These are phyloP conservation scores for Pterocles gutturalis DNA, from an alignment of 2,113 vertebrate species.

Conservation along the genomic window DNA sequence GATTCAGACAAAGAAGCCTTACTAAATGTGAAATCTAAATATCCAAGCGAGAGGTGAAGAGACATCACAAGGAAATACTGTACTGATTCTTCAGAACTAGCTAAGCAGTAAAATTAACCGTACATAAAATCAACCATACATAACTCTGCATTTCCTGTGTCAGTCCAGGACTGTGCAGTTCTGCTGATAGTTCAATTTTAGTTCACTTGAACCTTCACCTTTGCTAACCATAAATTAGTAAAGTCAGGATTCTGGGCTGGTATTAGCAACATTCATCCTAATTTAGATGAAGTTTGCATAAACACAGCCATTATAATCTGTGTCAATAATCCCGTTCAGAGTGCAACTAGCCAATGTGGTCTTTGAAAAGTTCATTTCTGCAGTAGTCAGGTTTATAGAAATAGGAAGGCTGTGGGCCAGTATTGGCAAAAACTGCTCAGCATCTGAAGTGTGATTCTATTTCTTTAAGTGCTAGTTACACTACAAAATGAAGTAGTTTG, in stretches of 20 bases:
- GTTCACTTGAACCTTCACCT: not conserved
- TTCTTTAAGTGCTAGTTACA: not conserved
- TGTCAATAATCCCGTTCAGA: not conserved
- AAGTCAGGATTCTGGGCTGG: not conserved
- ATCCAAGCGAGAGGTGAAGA: not conserved
- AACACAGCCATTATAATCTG: not conserved
- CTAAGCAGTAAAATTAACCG: not conserved
- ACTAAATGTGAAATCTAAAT: not conserved
- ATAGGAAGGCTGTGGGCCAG: not conserved
- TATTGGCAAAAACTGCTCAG: not conserved
- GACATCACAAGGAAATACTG: not conserved
- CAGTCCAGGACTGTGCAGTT: not conserved
- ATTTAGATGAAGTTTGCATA: not conserved
- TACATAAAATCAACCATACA: too few species aligned
- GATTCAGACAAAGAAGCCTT: not conserved
- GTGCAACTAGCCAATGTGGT: not conserved
- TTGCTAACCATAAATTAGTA: not conserved
- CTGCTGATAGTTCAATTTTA: not conserved
- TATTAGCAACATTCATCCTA: not conserved
- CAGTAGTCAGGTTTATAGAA: not conserved
- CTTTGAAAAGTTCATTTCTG: not conserved
- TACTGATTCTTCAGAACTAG: not conserved
- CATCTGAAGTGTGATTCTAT: not conserved
- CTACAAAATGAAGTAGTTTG: not conserved
- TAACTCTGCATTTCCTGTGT: not conserved